Evolutionary conservation across 2,113 vertebrate genomes (phyloP).

Genomic region (Aegotheles bennettii): DNA sequence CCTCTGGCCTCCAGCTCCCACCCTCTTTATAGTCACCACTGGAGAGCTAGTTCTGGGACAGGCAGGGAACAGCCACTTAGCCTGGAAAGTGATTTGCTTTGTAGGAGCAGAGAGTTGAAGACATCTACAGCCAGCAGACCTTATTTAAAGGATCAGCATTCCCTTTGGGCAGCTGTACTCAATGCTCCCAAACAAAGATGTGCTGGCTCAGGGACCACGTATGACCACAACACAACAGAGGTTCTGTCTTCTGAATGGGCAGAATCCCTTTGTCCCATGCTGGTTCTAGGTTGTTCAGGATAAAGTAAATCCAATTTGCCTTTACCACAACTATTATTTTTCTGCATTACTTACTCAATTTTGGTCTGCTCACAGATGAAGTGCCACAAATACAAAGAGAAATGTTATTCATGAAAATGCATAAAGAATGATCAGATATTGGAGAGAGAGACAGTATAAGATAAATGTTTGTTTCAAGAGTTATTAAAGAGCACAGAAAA

Average conservation of each 20-base stretch:
- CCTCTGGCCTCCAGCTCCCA: neutral
- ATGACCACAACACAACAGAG: neutral
- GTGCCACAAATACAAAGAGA: neutral
- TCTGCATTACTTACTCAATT: neutral
- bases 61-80: neutral
- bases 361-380: neutral
- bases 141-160: neutral
- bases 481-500: neutral
- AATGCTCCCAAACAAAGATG: neutral
- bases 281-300: neutral
- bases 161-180: neutral
- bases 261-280: neutral
- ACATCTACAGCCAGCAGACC: neutral
- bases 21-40: neutral
- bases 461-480: neutral
- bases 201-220: neutral
- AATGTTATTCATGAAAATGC: neutral
- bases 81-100: neutral
- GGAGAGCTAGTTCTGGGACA: neutral
- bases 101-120: neutral
- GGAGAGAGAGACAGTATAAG: neutral
- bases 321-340: neutral
- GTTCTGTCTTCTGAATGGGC: neutral
- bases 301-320: neutral
- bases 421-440: neutral